Conservation (phyloP, 2,113 vertebrate species). For the Malurus cyaneus region DNA sequence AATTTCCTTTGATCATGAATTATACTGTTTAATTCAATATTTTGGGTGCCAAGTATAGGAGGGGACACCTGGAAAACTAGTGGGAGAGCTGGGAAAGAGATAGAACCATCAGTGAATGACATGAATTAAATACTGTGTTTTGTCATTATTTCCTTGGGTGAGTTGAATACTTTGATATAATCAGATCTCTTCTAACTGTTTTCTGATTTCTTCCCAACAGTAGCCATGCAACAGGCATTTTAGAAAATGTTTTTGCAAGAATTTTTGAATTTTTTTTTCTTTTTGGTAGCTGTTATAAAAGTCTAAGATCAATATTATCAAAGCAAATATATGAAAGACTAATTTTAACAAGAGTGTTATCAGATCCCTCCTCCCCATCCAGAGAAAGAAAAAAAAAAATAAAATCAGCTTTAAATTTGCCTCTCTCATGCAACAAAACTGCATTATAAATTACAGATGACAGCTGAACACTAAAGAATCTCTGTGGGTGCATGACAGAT, state of each 20-base stretch:
- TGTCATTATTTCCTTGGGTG: slow-evolving; percentile 32
- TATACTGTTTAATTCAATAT: slow-evolving; percentile 68
- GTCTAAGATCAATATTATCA: not conserved
- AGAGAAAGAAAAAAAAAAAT: not conserved
- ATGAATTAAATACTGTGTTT: slow-evolving; percentile 42
- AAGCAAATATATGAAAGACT: not conserved
- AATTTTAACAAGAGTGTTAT: not conserved
- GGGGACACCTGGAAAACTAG: slow-evolving; percentile 6
- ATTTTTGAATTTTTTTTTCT: not conserved
- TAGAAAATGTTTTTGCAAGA: not conserved
- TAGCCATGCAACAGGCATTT: not conserved
- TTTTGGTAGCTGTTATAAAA: not conserved
- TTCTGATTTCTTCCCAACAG: slow-evolving; percentile 35
- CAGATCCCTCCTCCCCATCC: not conserved
- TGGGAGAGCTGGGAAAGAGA: slow-evolving; percentile 24
- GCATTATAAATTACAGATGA: not conserved
- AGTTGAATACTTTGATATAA: slow-evolving; percentile 28
- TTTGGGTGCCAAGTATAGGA: slow-evolving; percentile 54
- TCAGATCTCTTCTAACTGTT: not conserved
- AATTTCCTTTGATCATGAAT: slow-evolving; percentile 70
- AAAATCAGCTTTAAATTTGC: not conserved
- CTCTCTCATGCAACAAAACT: not conserved
- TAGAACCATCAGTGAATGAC: not conserved
- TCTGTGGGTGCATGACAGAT: not conserved
- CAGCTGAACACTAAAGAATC: not conserved